These are phyloP conservation scores for Herpetotheres cachinnans DNA, from an alignment of 2,113 vertebrate species.

Conservation along the genomic window DNA sequence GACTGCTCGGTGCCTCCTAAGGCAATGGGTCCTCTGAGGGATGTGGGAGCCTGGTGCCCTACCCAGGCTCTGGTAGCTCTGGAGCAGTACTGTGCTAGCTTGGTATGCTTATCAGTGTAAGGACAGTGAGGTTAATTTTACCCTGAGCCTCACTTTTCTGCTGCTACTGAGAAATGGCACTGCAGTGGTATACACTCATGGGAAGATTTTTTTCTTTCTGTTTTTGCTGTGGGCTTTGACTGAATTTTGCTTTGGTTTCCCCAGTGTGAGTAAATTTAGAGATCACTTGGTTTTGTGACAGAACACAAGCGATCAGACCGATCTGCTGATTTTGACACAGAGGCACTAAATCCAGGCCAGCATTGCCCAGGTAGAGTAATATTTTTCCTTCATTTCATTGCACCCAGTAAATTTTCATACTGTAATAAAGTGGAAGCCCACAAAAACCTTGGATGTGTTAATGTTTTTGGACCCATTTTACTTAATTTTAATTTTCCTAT, in stretches of 20 bases:
- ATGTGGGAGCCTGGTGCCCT: accelerated
- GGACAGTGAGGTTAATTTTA: not conserved
- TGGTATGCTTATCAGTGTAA: not conserved
- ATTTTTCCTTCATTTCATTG: not conserved
- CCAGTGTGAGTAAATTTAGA: not conserved
- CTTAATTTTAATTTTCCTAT: not conserved
- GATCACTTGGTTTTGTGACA: not conserved
- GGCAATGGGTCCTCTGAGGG: not conserved
- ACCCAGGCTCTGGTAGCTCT: not conserved
- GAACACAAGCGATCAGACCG: not conserved
- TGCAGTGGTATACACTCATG: not conserved
- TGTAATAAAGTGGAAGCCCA: not conserved
- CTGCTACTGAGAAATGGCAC: not conserved
- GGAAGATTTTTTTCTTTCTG: not conserved
- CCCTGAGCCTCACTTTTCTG: not conserved
- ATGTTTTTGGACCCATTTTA: not conserved
- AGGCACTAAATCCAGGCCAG: not conserved
- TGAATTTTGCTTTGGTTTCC: not conserved
- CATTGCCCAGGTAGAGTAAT: not conserved
- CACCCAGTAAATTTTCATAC: not conserved
- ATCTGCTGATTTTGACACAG: not conserved
- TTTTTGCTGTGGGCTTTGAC: not conserved
- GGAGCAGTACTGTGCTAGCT: not conserved
- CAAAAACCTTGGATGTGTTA: not conserved
- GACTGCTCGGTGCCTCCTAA: not conserved